Evolutionary conservation across 2,888 invertebrate species (phyloP).

Genomic region (Drosophila colorata): DNA sequence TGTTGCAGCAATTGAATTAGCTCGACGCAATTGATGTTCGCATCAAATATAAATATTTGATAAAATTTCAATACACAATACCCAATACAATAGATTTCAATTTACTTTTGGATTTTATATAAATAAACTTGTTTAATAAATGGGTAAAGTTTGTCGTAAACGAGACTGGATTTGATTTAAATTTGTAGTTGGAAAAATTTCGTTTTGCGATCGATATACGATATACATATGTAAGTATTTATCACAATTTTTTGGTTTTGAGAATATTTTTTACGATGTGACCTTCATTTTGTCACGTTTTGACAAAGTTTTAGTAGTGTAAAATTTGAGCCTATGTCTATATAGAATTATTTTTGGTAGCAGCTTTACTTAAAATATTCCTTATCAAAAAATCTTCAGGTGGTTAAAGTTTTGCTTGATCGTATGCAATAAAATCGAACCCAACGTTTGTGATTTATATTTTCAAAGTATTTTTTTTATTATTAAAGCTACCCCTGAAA

Average conservation of each 20-base stretch:
- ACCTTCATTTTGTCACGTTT: too few relatives aligned
- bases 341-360: too few relatives aligned
- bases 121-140: not conserved
- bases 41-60: constrained; percentile 15
- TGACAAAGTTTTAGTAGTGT: too few relatives aligned
- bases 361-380: too few relatives aligned
- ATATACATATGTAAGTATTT: too few relatives aligned
- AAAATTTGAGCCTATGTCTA: too few relatives aligned
- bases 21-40: not conserved
- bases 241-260: too few relatives aligned
- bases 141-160: not conserved
- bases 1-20: constrained; percentile 31
- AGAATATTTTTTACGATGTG: too few relatives aligned
- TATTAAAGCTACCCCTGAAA: constrained; percentile 31
- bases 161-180: not conserved
- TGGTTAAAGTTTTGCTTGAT: too few relatives aligned
- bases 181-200: not conserved
- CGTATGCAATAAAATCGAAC: too few relatives aligned
- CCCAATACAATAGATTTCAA: not conserved
- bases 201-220: too few relatives aligned
- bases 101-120: not conserved
- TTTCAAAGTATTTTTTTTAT: not conserved
- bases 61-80: not conserved
- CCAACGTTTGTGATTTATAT: not conserved
- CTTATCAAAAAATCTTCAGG: too few relatives aligned